Conservation (phyloP, 2,797 vertebrate species). For the Loriculus beryllinus region DNA sequence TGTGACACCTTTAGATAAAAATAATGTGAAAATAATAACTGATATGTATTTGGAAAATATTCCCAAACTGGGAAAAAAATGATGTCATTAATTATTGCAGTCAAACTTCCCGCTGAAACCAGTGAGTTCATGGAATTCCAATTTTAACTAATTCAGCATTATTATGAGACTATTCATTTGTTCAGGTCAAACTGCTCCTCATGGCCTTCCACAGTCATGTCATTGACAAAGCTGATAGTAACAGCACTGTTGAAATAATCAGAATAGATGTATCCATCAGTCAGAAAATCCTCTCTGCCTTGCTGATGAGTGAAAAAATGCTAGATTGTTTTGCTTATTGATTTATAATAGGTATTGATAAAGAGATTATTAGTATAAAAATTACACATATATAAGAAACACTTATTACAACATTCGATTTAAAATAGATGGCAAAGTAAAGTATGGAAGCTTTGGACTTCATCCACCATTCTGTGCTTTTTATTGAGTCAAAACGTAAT, state of each 20-base stretch:
- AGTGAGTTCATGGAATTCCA: background rate
- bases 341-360: background rate
- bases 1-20: background rate
- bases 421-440: background rate
- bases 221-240: background rate
- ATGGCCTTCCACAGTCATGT: background rate
- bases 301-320: background rate
- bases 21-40: background rate
- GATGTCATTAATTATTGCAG: background rate
- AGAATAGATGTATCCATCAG: background rate
- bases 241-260: background rate
- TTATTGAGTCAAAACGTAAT: background rate
- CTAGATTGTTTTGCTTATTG: background rate
- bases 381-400: background rate
- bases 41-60: background rate
- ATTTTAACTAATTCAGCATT: background rate
- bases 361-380: background rate
- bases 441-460: background rate
- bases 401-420: background rate
- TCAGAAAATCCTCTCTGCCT: background rate
- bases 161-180: background rate
- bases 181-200: background rate
- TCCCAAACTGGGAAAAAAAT: background rate
- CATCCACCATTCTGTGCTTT: background rate
- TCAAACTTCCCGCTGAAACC: background rate